Base-by-base conservation (phyloP, 2,888 invertebrate species). In the Venusia cambrica region DNA sequence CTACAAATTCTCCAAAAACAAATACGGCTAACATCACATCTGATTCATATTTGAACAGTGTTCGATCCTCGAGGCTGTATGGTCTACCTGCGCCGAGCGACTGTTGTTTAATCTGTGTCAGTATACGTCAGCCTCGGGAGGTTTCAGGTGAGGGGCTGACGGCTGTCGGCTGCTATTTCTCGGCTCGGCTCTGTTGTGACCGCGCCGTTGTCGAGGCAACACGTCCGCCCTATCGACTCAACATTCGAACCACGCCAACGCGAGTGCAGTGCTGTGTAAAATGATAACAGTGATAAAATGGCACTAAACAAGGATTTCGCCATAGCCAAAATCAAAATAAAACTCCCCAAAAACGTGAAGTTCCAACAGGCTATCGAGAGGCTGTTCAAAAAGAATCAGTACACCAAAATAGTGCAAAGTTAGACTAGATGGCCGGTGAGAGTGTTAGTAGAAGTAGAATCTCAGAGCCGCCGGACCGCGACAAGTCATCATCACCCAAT, bases 401-500 rank as follows among this genome's bases (percentile, higher is more conserved):
- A 87, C 60, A 83, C 76, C 5, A 87, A 87, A 80, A 87, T 87
- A 69, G 84, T 74, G 66, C 77, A 84, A 62, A 83, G 76, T 74
- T 85, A 74, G 56, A 62, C 64, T 84, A 83, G 81, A 87, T 87
- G 85, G 87, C 87, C 49, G 81, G 83, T 78, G 83, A 81, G 60
- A 69, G 65, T 73, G 70, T 61, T 57, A 65, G 67, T 75, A 81
- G 73, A 69, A 77, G 65, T 51, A 77, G 74, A 64, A 74, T 63
- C 58, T 53, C 60, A 25, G 62, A 73, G 45, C 74, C 77, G 35
- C 76, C 76, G 7, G 78, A 77, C 44, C 62, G 58, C 16, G 63
- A 63, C 35, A 69, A 61, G 51, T 65, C 76, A 22, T 68, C 62
- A 51, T 66, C 77, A 33, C 78, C 76, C 1, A 70, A 63, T 49